Evolutionary conservation across 2,888 invertebrate species (phyloP).

Genomic region (Geotrupes spiniger): DNA sequence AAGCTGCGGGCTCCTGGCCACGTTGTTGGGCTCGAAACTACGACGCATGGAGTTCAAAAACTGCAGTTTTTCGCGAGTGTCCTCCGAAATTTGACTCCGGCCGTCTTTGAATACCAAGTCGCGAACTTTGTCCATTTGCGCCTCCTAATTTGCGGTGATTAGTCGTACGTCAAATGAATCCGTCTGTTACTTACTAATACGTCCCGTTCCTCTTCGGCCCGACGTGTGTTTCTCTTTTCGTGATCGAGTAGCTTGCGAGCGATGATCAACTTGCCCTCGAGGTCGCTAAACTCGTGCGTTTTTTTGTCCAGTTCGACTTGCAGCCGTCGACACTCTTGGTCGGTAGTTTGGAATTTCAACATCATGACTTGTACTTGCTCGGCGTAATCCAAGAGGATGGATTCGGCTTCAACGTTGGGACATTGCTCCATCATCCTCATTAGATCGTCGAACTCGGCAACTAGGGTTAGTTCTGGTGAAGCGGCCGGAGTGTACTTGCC

Average conservation of each 20-base stretch:
- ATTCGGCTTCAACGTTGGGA: slow-evolving; percentile 65
- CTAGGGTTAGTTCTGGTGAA: slow-evolving; percentile 58
- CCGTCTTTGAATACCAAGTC: slow-evolving; percentile 69
- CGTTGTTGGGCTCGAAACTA: slow-evolving; percentile 1
- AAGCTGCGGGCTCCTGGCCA: slow-evolving; percentile 38
- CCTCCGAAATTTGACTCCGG: slow-evolving; percentile 70
- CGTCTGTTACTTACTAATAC: slow-evolving; percentile 56
- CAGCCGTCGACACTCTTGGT: slow-evolving; percentile 70
- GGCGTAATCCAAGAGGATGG: slow-evolving; percentile 71
- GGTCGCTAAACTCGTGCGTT: slow-evolving; percentile 67
- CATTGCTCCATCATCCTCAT: slow-evolving; percentile 65
- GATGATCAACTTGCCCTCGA: slow-evolving; percentile 78
- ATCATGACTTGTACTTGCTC: slow-evolving; percentile 71
- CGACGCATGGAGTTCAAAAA: slow-evolving; percentile 61
- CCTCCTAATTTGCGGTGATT: slow-evolving; percentile 35
- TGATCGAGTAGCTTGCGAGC: slow-evolving; percentile 77
- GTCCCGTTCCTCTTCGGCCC: slow-evolving; percentile 70
- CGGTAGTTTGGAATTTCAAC: slow-evolving; percentile 65
- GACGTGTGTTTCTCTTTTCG: slow-evolving; percentile 69
- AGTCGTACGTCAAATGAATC: neutral
- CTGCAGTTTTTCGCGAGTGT: slow-evolving; percentile 77
- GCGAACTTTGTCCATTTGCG: slow-evolving; percentile 69
- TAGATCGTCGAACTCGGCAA: slow-evolving; percentile 71
- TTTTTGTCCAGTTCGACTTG: slow-evolving; percentile 69
- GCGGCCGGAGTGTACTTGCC: slow-evolving; percentile 5